Evolutionary conservation across 35 echinoderm and acorn worm genomes (phyloP), one percentile per base, ranked within the genome.

Genomic region (Eucidaris tribuloides): DNA sequence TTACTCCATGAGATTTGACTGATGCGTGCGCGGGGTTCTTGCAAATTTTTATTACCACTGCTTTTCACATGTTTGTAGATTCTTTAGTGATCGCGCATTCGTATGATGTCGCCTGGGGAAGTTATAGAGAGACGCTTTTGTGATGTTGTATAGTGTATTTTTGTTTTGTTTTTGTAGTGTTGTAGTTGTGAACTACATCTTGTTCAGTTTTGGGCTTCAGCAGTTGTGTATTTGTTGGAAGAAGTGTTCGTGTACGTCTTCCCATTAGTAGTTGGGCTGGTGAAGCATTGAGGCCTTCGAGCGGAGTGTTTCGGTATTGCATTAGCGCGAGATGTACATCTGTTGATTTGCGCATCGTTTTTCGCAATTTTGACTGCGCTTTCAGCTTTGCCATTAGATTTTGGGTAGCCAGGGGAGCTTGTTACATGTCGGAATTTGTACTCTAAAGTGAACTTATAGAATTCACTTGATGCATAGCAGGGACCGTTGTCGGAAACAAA

Each of bases 401-500:
- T 86, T 7, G 81, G 82, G 39, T 72, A 62, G 11, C 56, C 38
- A 37, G 89, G 77, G n/a, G 72, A 70, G 4, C 72, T 80, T 2
- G 91, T 93, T 20, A n/a, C 35, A 71, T 93, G 92, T 46, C 42
- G 19, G 18, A 70, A 54, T 3, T 71, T 43, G 27, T 83, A 93
- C 2, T 84, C 65, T n/a, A 44, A 37, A 39, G 54, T 83, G 86
- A 88, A 93, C 43, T 49, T 18, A 22, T 28, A 64, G 79, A 95
- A 90, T 40, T 89, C 72, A 79, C 38, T 5, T 58, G 86, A 94
- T 0, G 36, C 39, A 44, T 85, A 94, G 45, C 89, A 86, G 37
- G 91, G 91, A n/a, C 86, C 91, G 43, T 94, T 94, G 76, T 89
- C 91, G 48, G 81, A 80, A 40, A 71, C 22, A 14, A 94, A 39